Conservation (phyloP, 2,888 invertebrate genomes). For the Aquatica leii region DNA sequence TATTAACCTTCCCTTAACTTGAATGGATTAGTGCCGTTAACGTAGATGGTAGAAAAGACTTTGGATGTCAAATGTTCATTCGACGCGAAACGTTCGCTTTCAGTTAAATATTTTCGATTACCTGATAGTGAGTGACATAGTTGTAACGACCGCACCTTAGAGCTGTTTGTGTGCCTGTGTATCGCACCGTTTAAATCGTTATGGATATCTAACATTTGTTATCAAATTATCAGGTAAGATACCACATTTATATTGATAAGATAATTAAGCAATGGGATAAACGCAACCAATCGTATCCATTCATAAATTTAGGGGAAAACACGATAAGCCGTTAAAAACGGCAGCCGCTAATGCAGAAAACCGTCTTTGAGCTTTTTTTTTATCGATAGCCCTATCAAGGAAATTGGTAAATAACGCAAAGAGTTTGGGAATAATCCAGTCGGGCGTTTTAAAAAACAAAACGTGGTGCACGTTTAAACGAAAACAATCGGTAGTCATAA, state of each 20-base stretch:
- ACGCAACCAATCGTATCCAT: too few relatives aligned
- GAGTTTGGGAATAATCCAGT: too few relatives aligned
- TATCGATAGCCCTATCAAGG: too few relatives aligned
- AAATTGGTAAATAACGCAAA: too few relatives aligned
- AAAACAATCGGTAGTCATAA: background rate
- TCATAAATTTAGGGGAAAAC: too few relatives aligned
- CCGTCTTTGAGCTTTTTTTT: too few relatives aligned
- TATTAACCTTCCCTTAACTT: constrained; percentile 18
- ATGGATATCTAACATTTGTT: constrained; percentile 53
- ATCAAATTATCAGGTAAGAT: constrained; percentile 52
- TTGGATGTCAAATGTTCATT: constrained; percentile 17
- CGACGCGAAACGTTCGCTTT: constrained; percentile 13
- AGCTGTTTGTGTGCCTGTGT: constrained; percentile 53
- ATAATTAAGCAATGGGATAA: too few relatives aligned
- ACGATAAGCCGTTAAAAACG: too few relatives aligned
- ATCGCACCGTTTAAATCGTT: constrained; percentile 52
- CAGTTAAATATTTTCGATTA: constrained; percentile 19
- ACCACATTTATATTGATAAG: constrained; percentile 6
- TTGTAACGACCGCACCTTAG: constrained; percentile 57
- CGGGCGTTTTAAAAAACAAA: too few relatives aligned
- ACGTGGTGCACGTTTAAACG: background rate
- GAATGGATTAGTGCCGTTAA: constrained; percentile 10
- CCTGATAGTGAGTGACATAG: constrained; percentile 41
- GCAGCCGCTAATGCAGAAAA: too few relatives aligned
- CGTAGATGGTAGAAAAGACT: constrained; percentile 15